Conservation (phyloP, 2,797 vertebrate species). For the Carapus acus region DNA sequence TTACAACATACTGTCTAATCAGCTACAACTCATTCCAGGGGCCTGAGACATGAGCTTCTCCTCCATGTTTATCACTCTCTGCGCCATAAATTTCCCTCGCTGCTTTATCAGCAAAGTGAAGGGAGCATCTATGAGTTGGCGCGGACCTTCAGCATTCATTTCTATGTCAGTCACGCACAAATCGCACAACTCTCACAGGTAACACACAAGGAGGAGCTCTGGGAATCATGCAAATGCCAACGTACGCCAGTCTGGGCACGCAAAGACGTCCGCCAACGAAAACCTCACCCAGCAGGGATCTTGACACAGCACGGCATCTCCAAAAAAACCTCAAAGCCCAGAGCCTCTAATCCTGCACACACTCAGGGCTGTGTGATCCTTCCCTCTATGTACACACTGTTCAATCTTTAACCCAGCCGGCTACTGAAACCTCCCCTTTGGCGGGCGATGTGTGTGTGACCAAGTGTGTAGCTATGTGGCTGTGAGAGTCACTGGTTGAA, state of each 20-base stretch:
- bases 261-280: slow-evolving; percentile 34
- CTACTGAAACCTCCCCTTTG: slow-evolving; percentile 34
- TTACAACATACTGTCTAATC: too few species aligned
- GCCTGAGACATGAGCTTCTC: not conserved
- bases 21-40: not conserved
- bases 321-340: too few species aligned
- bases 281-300: slow-evolving; percentile 19
- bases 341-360: slow-evolving; percentile 12
- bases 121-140: slow-evolving; percentile 34
- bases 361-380: slow-evolving; percentile 23
- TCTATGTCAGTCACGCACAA: slow-evolving; percentile 20
- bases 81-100: slow-evolving; percentile 36
- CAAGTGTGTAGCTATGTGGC: slow-evolving; percentile 9
- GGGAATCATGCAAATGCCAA: not conserved
- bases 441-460: slow-evolving; percentile 23
- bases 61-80: not conserved
- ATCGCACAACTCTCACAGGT: not conserved
- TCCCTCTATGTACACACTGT: slow-evolving; percentile 50
- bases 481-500: not conserved
- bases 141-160: slow-evolving; percentile 41
- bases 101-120: slow-evolving; percentile 37
- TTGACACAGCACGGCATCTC: too few species aligned
- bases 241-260: slow-evolving; percentile 54
- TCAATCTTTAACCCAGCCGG: slow-evolving; percentile 60
- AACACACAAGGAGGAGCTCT: not conserved